These are phyloP conservation scores for Chelon auratus DNA, from an alignment of 2,797 vertebrate species.

Conservation along the genomic window DNA sequence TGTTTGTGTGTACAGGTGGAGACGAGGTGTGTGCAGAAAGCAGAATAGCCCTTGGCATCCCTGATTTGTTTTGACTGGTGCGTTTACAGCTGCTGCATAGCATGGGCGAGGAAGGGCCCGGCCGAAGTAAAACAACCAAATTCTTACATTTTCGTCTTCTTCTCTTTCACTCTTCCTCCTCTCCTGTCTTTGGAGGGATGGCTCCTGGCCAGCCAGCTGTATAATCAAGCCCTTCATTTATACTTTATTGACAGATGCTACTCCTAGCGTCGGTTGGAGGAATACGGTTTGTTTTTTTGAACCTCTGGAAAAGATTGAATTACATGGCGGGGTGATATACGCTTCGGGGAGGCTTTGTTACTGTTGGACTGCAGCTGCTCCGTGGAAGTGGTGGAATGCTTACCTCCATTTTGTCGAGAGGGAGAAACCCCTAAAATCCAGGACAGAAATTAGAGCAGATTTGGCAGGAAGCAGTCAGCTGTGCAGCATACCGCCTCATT, in stretches of 20 bases:
- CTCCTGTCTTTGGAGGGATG: conserved; percentile 70
- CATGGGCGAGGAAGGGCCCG: conserved; percentile 70
- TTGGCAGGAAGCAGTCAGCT: conserved; percentile 11
- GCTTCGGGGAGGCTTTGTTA: conserved; percentile 71
- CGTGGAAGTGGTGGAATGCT: conserved; percentile 49
- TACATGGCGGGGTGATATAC: conserved; percentile 74
- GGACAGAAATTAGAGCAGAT: conserved; percentile 18
- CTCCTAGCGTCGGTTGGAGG: conserved; percentile 70
- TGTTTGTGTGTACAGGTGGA: conserved; percentile 76
- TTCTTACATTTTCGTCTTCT: conserved; percentile 65
- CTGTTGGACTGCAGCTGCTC: conserved; percentile 73
- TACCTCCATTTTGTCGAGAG: conserved; percentile 57
- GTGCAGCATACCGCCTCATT: background rate
- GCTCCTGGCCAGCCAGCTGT: conserved; percentile 82
- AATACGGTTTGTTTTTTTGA: conserved; percentile 75
- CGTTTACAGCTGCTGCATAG: conserved; percentile 77
- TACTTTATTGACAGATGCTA: conserved; percentile 86
- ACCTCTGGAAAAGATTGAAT: conserved; percentile 78
- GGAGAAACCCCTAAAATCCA: conserved; percentile 40
- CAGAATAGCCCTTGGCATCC: conserved; percentile 77
- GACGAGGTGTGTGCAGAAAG: conserved; percentile 68
- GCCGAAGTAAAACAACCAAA: conserved; percentile 81
- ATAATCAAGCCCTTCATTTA: conserved; percentile 82
- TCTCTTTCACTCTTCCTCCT: conserved; percentile 52
- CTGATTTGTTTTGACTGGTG: conserved; percentile 77